phyloP scores from a whole-genome alignment of 2,113 vertebrate genomes.

The Cebidichthys violaceus region DNA sequence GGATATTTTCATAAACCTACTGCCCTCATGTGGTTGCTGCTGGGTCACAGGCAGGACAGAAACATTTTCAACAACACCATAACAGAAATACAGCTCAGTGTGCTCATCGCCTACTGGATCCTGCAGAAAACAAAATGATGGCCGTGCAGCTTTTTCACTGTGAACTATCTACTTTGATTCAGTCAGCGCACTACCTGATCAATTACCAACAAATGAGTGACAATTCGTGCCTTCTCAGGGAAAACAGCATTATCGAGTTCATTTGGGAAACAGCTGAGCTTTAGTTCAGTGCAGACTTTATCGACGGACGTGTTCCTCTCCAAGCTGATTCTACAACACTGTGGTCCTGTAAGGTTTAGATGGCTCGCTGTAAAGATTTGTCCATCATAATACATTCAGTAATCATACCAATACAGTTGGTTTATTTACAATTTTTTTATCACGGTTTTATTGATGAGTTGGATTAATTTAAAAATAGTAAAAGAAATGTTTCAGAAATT shows the following conservation, averaged over 20 bases:
- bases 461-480: not conserved
- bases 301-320: slow-evolving; percentile 24
- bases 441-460: not conserved
- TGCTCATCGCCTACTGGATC: not conserved
- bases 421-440: not conserved
- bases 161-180: slow-evolving; percentile 13
- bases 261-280: slow-evolving; percentile 66
- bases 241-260: slow-evolving; percentile 24
- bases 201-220: slow-evolving; percentile 39
- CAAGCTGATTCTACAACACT: slow-evolving; percentile 8
- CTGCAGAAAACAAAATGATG: not conserved
- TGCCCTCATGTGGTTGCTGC: slow-evolving; percentile 44
- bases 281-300: slow-evolving; percentile 38
- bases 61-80: not conserved
- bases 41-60: slow-evolving; percentile 3
- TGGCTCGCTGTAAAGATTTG: not conserved
- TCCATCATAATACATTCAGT: not conserved
- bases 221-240: slow-evolving; percentile 37
- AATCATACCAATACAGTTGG: not conserved
- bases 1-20: slow-evolving; percentile 29
- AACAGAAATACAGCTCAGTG: not conserved
- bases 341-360: not conserved
- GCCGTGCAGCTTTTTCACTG: not conserved
- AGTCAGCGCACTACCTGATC: slow-evolving; percentile 19
- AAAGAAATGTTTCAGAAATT: not conserved